phyloP scores from a whole-genome alignment of 2,888 invertebrate genomes.

The Trichogramma dendrolimi region DNA sequence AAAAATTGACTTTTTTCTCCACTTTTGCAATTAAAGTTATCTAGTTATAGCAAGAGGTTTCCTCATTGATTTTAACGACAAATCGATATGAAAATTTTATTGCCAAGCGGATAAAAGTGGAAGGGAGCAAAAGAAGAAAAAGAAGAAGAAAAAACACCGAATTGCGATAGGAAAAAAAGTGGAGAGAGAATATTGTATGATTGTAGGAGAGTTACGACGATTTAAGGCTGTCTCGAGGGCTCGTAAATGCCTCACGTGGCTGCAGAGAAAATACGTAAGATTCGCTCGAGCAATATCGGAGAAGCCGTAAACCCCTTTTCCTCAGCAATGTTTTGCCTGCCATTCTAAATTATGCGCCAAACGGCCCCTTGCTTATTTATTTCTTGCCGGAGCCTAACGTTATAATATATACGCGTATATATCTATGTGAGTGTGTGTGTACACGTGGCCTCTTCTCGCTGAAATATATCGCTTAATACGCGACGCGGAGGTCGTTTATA shows the following conservation, averaged over 20 bases:
- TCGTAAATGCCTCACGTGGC: conserved; percentile 35
- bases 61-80: conserved; percentile 25
- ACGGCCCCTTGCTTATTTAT: conserved; percentile 24
- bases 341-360: conserved; percentile 26
- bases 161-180: conserved; percentile 12
- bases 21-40: conserved; percentile 17
- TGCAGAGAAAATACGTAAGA: conserved; percentile 30
- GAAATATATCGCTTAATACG: conserved; percentile 25
- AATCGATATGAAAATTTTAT: conserved; percentile 26
- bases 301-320: conserved; percentile 34
- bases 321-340: conserved; percentile 11
- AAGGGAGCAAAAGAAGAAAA: not conserved
- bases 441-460: conserved; percentile 26
- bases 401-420: too few species aligned
- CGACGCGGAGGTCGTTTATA: not conserved
- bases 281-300: conserved; percentile 37
- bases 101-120: conserved; percentile 15
- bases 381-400: conserved; percentile 1
- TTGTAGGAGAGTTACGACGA: conserved; percentile 30
- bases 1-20: not conserved
- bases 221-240: conserved; percentile 37
- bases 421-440: conserved; percentile 20
- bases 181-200: conserved; percentile 7
- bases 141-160: conserved; percentile 1
- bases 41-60: conserved; percentile 1